These are phyloP conservation scores for Gortyna flavago DNA, from an alignment of 2,888 invertebrate genomes.

Conservation along the genomic window DNA sequence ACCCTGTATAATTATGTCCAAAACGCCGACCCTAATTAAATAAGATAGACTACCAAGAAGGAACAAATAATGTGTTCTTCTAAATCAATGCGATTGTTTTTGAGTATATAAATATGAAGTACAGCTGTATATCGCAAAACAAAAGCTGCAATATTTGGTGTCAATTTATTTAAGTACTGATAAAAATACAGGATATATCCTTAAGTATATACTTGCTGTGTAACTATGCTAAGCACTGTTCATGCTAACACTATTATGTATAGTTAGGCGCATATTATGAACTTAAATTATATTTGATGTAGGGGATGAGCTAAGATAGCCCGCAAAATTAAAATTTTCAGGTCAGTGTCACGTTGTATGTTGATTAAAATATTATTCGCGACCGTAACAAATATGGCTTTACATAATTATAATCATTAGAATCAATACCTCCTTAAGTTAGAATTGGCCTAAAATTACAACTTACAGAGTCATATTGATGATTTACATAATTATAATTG, in stretches of 20 bases:
- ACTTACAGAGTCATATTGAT: too few species aligned
- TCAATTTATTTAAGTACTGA: not conserved
- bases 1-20: not conserved
- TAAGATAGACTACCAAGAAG: not conserved
- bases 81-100: not conserved
- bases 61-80: not conserved
- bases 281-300: not conserved
- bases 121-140: not conserved
- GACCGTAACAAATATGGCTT: too few species aligned
- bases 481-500: too few species aligned
- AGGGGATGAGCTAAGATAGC: not conserved
- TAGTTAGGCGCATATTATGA: constrained; percentile 28
- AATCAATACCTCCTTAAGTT: too few species aligned
- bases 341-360: too few species aligned
- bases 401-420: too few species aligned
- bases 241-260: constrained; percentile 53
- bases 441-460: too few species aligned
- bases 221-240: constrained; percentile 43
- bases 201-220: constrained; percentile 6
- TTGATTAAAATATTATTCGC: too few species aligned
- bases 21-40: not conserved
- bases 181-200: not conserved
- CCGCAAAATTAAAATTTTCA: not conserved
- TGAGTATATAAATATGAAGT: not conserved
- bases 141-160: not conserved